Base-by-base conservation (phyloP, 2,113 vertebrate genomes). In the Tachycineta bicolor region DNA sequence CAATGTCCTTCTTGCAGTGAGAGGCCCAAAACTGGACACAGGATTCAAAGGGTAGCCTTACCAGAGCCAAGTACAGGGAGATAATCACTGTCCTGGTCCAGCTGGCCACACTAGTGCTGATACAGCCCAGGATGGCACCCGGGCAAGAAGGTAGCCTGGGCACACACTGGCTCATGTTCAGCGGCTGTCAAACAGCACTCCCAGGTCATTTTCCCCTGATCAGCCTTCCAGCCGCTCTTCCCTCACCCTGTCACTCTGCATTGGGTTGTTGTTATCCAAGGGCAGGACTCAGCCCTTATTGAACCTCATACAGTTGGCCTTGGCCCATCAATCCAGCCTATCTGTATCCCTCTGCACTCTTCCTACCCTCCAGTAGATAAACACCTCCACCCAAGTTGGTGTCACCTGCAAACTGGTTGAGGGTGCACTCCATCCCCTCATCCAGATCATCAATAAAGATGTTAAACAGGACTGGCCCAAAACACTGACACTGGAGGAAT, bases 171-270 rank as follows among this genome's bases (percentile, higher is more conserved):
- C 44, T 89, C 37, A 4, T 33, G 26, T 89, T 74, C 59, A 65
- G 44, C 15, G 24, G 26, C 67, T 80, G 59, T 73, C 44, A 43
- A 37, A 49, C 41, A 43, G 18, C 76, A 50, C 34, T 26, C 44
- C 12, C 4, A 37, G 26, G 18, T 81, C 43, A 28, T 63, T 65
- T 71, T 73, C 12, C 14, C 12, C 44, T 26, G 14, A 20, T 23
- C 68, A 52, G 6, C 43, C 65, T 81, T 43, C 31, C 37, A 50
- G 26, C 4, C 31, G 8, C 26, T 59, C 18, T 24, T 58, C 15
- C 19, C 26, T 50, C 44, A 52, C 15, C 37, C 33, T 33, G 44
- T 65, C 3, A 0, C 0, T 0, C 44, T 73, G 37, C 17, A 23
- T 1, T 41, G 25, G 18, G 10, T 65, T 43, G 31, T 33, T 80